Percentiles rank a stretch among this genome's conserved stretches.
Evolutionary conservation across 2,888 invertebrate species (phyloP).

Genomic region (Meteorus colon): DNA sequence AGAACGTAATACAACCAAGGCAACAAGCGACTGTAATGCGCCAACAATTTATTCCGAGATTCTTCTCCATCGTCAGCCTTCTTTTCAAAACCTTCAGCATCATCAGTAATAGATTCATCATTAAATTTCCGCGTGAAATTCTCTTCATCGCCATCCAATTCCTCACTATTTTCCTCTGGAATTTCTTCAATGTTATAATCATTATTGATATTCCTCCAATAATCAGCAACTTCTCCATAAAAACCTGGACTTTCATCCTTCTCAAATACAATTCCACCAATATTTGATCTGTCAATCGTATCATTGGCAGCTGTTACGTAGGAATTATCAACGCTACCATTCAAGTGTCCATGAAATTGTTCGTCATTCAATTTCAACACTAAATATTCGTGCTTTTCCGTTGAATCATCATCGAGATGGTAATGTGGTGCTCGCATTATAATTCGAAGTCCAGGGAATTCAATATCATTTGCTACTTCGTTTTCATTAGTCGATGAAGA

Average conservation of each 20-base stretch:
- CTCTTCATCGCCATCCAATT: slow-evolving; percentile 29
- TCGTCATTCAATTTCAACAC: slow-evolving; percentile 59
- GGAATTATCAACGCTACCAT: slow-evolving; percentile 35
- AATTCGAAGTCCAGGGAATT: slow-evolving; percentile 51
- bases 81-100: slow-evolving; percentile 33
- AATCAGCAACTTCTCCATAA: slow-evolving; percentile 64
- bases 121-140: slow-evolving; percentile 10
- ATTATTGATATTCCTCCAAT: slow-evolving; percentile 57
- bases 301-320: slow-evolving; percentile 28
- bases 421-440: slow-evolving; percentile 67
- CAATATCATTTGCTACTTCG: not conserved
- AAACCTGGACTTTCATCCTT: slow-evolving; percentile 64
- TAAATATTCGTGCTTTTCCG: slow-evolving; percentile 62
- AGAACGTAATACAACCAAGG: slow-evolving; percentile 66
- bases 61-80: slow-evolving; percentile 54
- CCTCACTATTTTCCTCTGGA: slow-evolving; percentile 42
- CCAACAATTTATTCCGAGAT: slow-evolving; percentile 59
- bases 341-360: slow-evolving; percentile 62
- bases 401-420: slow-evolving; percentile 56
- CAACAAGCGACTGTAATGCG: slow-evolving; percentile 66
- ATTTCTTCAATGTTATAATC: slow-evolving; percentile 36
- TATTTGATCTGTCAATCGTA: slow-evolving; percentile 40
- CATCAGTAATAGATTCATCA: not conserved
- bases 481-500: not conserved
- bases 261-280: slow-evolving; percentile 51